Conservation (phyloP, 1,140 invertebrate genomes). For the Polypedilum vanderplanki region DNA sequence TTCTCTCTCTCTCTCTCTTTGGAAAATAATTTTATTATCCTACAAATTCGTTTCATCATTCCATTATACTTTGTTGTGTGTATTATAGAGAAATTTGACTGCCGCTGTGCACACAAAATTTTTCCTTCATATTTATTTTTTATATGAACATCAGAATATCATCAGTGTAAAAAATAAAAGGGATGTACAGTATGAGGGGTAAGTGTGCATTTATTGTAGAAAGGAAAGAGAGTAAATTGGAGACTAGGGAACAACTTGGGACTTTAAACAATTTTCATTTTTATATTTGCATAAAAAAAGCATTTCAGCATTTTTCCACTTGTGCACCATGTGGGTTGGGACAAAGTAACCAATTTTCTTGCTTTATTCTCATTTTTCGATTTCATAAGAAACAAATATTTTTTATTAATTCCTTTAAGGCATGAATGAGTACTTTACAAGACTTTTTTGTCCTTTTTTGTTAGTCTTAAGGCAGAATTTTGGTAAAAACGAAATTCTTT, state of each 20-base stretch:
- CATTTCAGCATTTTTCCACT: not conserved
- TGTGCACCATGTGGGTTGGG: no score
- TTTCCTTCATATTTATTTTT: not conserved
- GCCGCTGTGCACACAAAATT: not conserved
- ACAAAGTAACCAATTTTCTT: not conserved
- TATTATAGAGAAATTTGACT: conserved; percentile 11
- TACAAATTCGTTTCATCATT: conserved; percentile 1
- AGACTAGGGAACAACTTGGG: conserved; percentile 16
- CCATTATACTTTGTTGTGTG: conserved; percentile 12
- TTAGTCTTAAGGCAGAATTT: no score
- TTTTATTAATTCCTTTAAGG: conserved; percentile 12
- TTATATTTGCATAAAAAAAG: not conserved
- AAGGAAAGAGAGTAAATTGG: not conserved
- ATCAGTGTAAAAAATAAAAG: not conserved
- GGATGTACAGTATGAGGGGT: not conserved
- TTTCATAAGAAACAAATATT: conserved; percentile 14
- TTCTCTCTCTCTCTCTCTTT: not conserved
- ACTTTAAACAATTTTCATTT: conserved; percentile 25
- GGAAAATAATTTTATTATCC: not conserved
- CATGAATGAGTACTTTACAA: not conserved
- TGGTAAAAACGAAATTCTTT: no score
- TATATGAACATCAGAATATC: conserved; percentile 18
- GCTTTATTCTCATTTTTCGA: not conserved
- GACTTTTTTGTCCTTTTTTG: no score
- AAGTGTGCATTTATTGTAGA: not conserved